Evolutionary conservation across 2,888 invertebrate species (phyloP).

Genomic region (Odontomyia ornata): DNA sequence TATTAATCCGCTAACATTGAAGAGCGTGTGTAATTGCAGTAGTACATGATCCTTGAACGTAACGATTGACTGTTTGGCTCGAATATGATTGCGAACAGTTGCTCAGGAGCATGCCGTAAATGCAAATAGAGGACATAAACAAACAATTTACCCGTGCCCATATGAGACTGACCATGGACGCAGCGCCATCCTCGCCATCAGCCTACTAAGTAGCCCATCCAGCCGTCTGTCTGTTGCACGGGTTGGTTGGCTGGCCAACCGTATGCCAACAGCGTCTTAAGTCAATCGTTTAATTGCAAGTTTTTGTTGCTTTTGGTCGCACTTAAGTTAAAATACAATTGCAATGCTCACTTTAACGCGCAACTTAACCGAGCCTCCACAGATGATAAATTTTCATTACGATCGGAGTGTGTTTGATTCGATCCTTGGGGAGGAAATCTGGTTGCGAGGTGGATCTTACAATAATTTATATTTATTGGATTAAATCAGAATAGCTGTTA

Average conservation of each 20-base stretch:
- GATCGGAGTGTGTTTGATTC: background rate
- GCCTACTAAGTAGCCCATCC: background rate
- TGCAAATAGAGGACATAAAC: constrained; percentile 34
- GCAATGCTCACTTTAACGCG: background rate
- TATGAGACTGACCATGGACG: background rate
- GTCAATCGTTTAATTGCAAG: constrained; percentile 38
- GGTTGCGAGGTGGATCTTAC: background rate
- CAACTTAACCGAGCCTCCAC: background rate
- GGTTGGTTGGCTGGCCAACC: background rate
- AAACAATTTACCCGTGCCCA: constrained; percentile 20
- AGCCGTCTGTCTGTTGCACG: background rate
- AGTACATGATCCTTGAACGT: constrained; percentile 28
- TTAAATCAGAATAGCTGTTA: background rate
- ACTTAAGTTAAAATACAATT: constrained; percentile 15
- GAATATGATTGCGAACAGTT: constrained; percentile 7
- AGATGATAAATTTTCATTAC: constrained; percentile 24
- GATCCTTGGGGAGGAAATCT: background rate
- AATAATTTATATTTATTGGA: background rate
- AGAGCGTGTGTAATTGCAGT: constrained; percentile 35
- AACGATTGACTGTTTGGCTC: background rate
- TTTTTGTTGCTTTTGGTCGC: constrained; percentile 22
- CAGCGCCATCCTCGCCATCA: constrained; percentile 15
- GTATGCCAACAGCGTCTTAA: constrained; percentile 21
- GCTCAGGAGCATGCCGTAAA: background rate
- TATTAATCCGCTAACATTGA: background rate